Percentiles rank a stretch among this genome's conserved stretches.
Conservation (phyloP, 2,113 vertebrate species). For the Larimichthys polyactis region DNA sequence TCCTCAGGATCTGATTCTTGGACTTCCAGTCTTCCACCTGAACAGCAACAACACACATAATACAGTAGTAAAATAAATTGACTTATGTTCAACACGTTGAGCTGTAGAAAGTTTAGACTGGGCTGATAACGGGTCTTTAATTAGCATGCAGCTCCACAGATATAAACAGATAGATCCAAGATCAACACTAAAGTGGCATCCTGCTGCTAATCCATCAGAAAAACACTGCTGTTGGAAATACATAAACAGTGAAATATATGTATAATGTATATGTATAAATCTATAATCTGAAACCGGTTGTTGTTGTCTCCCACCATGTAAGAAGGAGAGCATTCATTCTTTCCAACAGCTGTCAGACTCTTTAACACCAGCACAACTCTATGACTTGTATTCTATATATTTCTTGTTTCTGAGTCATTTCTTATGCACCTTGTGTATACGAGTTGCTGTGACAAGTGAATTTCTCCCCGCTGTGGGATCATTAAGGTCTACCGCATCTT, state of each 20-base stretch:
- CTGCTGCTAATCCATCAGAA: not conserved
- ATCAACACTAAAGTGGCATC: not conserved
- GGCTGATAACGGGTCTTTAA: not conserved
- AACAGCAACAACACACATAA: not conserved
- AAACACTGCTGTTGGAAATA: not conserved
- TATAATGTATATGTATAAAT: not conserved
- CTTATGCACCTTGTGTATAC: too few species aligned
- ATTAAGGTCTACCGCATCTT: too few species aligned
- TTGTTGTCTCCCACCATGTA: too few species aligned
- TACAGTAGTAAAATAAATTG: not conserved
- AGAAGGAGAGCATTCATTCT: too few species aligned
- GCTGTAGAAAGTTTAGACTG: not conserved
- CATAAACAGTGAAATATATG: not conserved
- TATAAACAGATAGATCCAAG: not conserved
- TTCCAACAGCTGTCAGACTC: too few species aligned
- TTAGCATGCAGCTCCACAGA: not conserved
- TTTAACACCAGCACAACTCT: too few species aligned
- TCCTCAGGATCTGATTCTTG: conserved; percentile 92
- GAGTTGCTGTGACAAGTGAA: too few species aligned
- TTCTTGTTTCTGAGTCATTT: too few species aligned
- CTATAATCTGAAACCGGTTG: not conserved
- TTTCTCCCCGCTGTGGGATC: too few species aligned
- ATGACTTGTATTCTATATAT: too few species aligned
- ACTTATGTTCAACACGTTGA: not conserved
- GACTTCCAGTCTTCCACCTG: conserved; percentile 94